A percentile compares a stretch with the other conserved stretches of the same genome.
Conservation (phyloP, 1,140 invertebrate species). For the Sarcophaga bullata region DNA sequence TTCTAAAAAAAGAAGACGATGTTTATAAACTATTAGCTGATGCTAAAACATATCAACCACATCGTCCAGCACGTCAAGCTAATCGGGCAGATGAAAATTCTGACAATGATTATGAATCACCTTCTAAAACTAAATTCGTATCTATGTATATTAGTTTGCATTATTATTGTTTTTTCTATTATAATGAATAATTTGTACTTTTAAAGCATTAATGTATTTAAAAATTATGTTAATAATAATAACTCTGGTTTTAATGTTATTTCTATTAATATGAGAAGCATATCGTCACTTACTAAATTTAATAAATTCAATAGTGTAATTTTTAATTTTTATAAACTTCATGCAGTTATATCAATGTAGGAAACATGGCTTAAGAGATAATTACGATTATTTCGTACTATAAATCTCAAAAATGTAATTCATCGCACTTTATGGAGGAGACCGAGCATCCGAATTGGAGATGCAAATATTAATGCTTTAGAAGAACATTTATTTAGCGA, state of each 20-base stretch:
- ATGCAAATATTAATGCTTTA: neutral
- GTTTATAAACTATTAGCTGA: too few relatives aligned
- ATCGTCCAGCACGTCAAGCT: too few relatives aligned
- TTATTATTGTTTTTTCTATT: too few relatives aligned
- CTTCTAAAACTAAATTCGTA: neutral
- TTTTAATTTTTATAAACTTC: neutral
- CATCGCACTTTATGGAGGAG: neutral
- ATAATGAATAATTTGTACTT: too few relatives aligned
- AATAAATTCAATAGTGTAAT: too few relatives aligned
- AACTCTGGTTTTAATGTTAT: too few relatives aligned
- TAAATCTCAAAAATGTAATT: neutral
- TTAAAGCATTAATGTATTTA: too few relatives aligned
- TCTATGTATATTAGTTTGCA: neutral
- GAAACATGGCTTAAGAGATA: conserved; percentile 8
- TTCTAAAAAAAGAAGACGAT: neutral
- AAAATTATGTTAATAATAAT: too few relatives aligned
- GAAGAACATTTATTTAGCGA: neutral
- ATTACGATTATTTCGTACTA: neutral
- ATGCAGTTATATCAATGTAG: neutral
- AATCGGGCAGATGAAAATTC: neutral
- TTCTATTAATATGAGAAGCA: too few relatives aligned
- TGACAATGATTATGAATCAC: neutral
- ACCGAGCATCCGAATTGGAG: neutral
- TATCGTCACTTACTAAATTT: too few relatives aligned
- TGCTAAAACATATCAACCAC: too few relatives aligned